A percentile compares a stretch with the other conserved stretches of the same genome.
Conservation (phyloP, 2,113 vertebrate genomes). For the Corapipo altera region DNA sequence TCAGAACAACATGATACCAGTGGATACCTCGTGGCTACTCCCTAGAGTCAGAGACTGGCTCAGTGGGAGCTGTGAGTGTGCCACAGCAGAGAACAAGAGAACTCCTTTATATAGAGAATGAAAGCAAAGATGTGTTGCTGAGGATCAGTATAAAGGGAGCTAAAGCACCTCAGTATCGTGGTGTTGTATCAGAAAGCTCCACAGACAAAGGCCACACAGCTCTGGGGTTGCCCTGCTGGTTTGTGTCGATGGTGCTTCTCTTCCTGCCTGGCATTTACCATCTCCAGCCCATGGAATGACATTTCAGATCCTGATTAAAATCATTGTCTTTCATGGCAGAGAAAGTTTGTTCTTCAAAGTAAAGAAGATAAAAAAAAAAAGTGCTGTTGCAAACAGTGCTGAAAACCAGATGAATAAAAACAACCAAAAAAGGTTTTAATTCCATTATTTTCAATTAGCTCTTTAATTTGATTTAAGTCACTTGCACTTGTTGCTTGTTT, state of each 20-base stretch:
- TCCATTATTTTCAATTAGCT: slow-evolving; percentile 66
- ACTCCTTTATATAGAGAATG: not conserved
- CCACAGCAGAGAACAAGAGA: accelerated
- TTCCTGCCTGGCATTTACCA: slow-evolving; percentile 18
- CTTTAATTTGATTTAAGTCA: slow-evolving; percentile 59
- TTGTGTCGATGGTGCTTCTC: not conserved
- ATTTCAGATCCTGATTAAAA: slow-evolving; percentile 52
- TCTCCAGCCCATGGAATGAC: not conserved
- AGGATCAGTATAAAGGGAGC: not conserved
- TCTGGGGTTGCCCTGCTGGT: not conserved
- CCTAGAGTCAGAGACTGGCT: not conserved
- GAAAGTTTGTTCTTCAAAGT: slow-evolving; percentile 74
- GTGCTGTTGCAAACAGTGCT: slow-evolving; percentile 41
- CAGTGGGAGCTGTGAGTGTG: accelerated
- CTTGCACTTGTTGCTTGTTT: slow-evolving; percentile 61
- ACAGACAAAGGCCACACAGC: not conserved
- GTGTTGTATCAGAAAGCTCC: not conserved
- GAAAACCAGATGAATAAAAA: slow-evolving; percentile 64
- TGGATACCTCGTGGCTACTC: accelerated
- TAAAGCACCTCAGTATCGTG: not conserved
- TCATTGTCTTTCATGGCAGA: slow-evolving; percentile 40
- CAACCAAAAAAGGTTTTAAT: slow-evolving; percentile 63
- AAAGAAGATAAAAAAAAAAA: slow-evolving; percentile 43
- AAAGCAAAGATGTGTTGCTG: not conserved
- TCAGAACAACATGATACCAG: not conserved